Evolutionary conservation across 2,113 vertebrate genomes (phyloP).

Genomic region (Neogale vison): DNA sequence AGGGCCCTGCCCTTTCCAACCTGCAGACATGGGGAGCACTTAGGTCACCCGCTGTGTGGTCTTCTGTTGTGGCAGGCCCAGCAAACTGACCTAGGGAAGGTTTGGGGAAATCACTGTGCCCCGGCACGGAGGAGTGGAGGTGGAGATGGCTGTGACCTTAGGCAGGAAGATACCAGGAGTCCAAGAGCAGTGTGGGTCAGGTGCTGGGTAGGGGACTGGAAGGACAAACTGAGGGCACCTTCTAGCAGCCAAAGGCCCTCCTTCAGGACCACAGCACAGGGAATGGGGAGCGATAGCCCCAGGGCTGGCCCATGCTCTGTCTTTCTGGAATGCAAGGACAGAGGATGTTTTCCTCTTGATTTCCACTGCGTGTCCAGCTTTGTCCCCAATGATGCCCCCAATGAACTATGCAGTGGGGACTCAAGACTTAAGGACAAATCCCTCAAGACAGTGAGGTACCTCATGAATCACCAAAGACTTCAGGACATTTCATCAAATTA

Average conservation of each 20-base stretch:
- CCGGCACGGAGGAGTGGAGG: neutral
- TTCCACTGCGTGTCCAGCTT: neutral
- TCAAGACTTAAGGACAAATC: neutral
- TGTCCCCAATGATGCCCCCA: fast-evolving
- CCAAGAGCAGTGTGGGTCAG: neutral
- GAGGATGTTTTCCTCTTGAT: neutral
- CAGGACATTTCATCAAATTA: neutral
- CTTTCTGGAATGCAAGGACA: neutral
- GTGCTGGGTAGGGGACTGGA: neutral
- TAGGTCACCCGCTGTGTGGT: too few species aligned
- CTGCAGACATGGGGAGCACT: neutral
- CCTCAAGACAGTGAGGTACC: neutral
- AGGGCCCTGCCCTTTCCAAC: too few species aligned
- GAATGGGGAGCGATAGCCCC: fast-evolving
- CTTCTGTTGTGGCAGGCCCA: neutral
- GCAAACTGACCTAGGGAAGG: neutral
- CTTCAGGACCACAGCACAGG: neutral
- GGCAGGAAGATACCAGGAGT: neutral
- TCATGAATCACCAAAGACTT: neutral
- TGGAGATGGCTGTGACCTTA: neutral
- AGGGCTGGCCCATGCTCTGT: neutral
- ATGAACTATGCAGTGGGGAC: neutral
- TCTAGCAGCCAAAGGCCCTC: neutral
- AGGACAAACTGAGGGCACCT: too few species aligned
- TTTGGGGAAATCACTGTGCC: neutral